Base-by-base conservation (phyloP, 2,113 vertebrate species). In the Oreochromis tanganicae region DNA sequence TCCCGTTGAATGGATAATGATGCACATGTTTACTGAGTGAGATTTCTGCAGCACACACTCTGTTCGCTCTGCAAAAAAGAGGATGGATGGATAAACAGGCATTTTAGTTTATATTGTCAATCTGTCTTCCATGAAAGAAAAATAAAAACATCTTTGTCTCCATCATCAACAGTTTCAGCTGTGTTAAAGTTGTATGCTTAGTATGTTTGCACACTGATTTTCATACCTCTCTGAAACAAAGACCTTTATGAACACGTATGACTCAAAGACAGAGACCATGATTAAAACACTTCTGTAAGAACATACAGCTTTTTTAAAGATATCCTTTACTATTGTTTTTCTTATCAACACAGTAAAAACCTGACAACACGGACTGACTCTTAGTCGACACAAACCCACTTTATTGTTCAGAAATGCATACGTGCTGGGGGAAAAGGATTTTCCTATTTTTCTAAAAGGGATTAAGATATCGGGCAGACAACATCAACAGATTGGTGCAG, bases 1-100 rank as follows among this genome's bases (percentile, higher is more conserved):
- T 95, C 88, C 92, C 84, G 82, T 95, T 97, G 91, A 97, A 97
- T 96, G 96, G 96, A 96, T 96, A 97, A 96, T 96, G 96, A 96
- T 96, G 96, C 95, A 96, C 97, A 96, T 97, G 96, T 97, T 97
- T 97, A 95, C 96, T 94, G 95, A 97, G 94, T 94, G 95, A 97
- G 96, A 96, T 95, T 93, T 96, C 91, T 96, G 24, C 71, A 90
- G 88, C 92, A 90, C 91, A 95, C 94, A 96, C 93, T 95, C 86
- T 95, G 93, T 94, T 95, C 88, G 81, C 91, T 94, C 54, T 55
- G 80, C 54, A 82, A 91, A 89, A 93, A 86, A 94, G 92, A 89
- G 93, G 94, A 93, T 81, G 86, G 59, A 63, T 56, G 59, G 43
- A 93, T 84, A 93, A 83, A 94, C 79, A 87, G 57, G 29, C 3